These are phyloP conservation scores for Acinonyx jubatus DNA, from an alignment of 2,113 vertebrate species.

Conservation along the genomic window DNA sequence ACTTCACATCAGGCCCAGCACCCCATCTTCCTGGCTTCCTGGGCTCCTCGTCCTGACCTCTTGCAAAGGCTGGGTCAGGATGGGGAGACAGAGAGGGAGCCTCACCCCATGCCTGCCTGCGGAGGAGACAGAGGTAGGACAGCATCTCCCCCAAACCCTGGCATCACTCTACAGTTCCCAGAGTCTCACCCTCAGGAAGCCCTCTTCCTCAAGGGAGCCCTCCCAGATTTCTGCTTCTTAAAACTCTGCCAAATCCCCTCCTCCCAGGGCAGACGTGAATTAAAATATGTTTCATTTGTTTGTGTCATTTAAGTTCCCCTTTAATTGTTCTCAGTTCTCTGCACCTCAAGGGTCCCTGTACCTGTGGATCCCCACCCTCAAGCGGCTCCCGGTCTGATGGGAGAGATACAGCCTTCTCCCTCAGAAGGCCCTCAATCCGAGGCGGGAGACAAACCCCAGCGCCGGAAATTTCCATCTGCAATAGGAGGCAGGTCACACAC, in stretches of 20 bases:
- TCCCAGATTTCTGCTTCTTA: background rate
- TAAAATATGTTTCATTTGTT: background rate
- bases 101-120: background rate
- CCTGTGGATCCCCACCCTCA: background rate
- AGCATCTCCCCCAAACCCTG: background rate
- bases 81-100: background rate
- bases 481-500: background rate
- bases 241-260: background rate
- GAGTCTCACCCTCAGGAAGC: background rate
- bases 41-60: background rate
- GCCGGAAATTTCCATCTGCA: background rate
- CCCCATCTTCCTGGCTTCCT: background rate
- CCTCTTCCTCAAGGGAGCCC: background rate
- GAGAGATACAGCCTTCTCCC: background rate
- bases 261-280: background rate
- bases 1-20: background rate
- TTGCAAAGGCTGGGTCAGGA: background rate
- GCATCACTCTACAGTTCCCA: background rate
- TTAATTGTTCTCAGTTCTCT: constrained; percentile 34
- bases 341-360: background rate
- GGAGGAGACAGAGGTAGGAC: background rate
- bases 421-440: background rate
- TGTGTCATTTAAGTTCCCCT: background rate
- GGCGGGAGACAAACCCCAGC: background rate
- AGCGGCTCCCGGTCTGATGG: background rate